A percentile compares a stretch with the other conserved stretches of the same genome.
Conservation (phyloP, 2,797 vertebrate species). For the Odontamblyopus rebecca region DNA sequence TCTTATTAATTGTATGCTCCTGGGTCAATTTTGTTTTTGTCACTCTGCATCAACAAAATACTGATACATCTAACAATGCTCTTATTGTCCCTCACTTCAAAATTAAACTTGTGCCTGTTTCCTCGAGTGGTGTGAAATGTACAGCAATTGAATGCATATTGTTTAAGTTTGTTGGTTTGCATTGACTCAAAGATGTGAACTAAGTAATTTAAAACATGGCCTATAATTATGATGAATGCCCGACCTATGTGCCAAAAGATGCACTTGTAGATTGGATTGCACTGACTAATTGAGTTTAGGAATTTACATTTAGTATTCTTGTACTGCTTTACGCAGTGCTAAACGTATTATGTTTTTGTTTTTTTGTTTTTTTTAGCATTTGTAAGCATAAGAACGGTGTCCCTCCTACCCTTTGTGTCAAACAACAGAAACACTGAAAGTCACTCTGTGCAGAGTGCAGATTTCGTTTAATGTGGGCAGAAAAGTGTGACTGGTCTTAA, state of each 20-base stretch:
- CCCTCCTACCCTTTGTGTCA: slow-evolving; percentile 20
- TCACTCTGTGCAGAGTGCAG: slow-evolving; percentile 41
- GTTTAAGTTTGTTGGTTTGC: slow-evolving; percentile 10
- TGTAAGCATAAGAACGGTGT: slow-evolving; percentile 60
- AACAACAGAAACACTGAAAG: slow-evolving; percentile 30
- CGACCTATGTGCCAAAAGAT: slow-evolving; percentile 70
- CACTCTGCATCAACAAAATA: slow-evolving; percentile 60
- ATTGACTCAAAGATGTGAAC: slow-evolving; percentile 39
- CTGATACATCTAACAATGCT: slow-evolving; percentile 60
- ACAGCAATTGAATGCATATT: slow-evolving; percentile 48
- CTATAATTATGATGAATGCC: slow-evolving; percentile 51
- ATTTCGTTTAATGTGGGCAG: slow-evolving; percentile 47
- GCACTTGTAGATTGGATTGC: slow-evolving; percentile 62
- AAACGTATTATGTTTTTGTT: slow-evolving; percentile 45
- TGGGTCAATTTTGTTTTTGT: slow-evolving; percentile 62
- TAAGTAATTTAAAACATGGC: slow-evolving; percentile 26
- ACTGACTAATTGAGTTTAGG: slow-evolving; percentile 57
- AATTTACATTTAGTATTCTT: slow-evolving; percentile 45
- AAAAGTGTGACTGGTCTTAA: slow-evolving; percentile 41
- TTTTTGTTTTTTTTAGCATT: slow-evolving; percentile 34
- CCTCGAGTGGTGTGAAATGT: slow-evolving; percentile 63
- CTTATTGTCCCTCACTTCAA: slow-evolving; percentile 58
- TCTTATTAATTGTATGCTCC: slow-evolving; percentile 64
- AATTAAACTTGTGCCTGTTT: slow-evolving; percentile 66
- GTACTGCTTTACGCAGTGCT: slow-evolving; percentile 57